phyloP scores from a whole-genome alignment of 1,140 invertebrate species.

The Drosophila dunni region DNA sequence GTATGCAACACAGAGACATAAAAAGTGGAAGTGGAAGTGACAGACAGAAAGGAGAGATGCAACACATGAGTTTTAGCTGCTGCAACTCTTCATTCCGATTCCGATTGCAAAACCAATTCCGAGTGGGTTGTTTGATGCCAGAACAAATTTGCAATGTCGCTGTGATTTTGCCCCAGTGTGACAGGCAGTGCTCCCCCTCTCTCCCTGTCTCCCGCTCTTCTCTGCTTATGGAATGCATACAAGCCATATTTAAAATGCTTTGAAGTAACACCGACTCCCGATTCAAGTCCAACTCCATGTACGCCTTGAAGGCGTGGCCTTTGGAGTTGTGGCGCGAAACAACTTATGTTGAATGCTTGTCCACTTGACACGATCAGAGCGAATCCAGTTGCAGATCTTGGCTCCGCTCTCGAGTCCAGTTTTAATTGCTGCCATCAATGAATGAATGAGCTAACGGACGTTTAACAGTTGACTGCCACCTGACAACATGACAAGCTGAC shows the following conservation, averaged over 20 bases:
- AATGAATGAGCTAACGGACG: slow-evolving; percentile 50
- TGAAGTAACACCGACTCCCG: slow-evolving; percentile 59
- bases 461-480: slow-evolving; percentile 32
- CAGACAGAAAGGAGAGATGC: slow-evolving; percentile 32
- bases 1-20: neutral
- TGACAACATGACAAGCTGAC: slow-evolving; percentile 21
- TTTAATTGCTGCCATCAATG: slow-evolving; percentile 59
- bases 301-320: slow-evolving; percentile 27
- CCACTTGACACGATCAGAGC: slow-evolving; percentile 47
- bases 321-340: slow-evolving; percentile 35
- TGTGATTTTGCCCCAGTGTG: slow-evolving; percentile 56
- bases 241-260: slow-evolving; percentile 74
- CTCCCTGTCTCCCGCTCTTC: slow-evolving; percentile 14
- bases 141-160: slow-evolving; percentile 74
- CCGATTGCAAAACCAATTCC: slow-evolving; percentile 35
- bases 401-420: slow-evolving; percentile 34
- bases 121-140: slow-evolving; percentile 79
- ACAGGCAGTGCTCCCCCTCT: slow-evolving; percentile 45
- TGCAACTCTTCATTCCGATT: slow-evolving; percentile 19
- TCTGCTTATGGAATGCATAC: slow-evolving; percentile 39
- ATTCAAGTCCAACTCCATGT: neutral
- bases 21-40: neutral
- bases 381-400: neutral
- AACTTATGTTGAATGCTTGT: slow-evolving; percentile 47
- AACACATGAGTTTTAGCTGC: slow-evolving; percentile 10